Percentiles rank a stretch among this genome's conserved stretches.
phyloP scores from a whole-genome alignment of 2,888 invertebrate species.

The Chalcis sispes region DNA sequence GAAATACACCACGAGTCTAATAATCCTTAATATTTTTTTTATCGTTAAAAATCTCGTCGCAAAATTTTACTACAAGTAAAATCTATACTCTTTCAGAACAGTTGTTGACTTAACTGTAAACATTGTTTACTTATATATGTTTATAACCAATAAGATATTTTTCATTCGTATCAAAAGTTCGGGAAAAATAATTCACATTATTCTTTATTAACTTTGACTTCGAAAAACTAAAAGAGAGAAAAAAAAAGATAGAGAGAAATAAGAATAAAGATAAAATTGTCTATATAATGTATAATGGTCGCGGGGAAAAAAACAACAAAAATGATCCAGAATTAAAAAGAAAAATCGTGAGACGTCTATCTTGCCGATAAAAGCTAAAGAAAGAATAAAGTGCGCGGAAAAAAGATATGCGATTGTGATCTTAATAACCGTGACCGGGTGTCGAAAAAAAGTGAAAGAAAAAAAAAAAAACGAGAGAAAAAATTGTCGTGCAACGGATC shows the following conservation, averaged over 20 bases:
- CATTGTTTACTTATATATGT: background rate
- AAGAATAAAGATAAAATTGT: slow-evolving; percentile 17
- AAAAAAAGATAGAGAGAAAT: too few relatives aligned
- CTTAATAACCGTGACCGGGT: background rate
- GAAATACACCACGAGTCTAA: too few relatives aligned
- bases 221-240: background rate
- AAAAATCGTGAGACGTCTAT: slow-evolving; percentile 6
- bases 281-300: background rate
- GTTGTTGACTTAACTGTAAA: slow-evolving; percentile 30
- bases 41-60: slow-evolving; percentile 27
- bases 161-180: background rate
- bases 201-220: background rate
- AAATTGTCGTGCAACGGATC: background rate
- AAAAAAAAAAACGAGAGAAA: too few relatives aligned
- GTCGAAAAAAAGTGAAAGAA: slow-evolving; percentile 5
- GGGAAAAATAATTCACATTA: slow-evolving; percentile 20
- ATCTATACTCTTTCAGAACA: too few relatives aligned
- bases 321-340: background rate
- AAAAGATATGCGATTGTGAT: slow-evolving; percentile 1
- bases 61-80: too few relatives aligned
- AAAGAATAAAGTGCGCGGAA: background rate
- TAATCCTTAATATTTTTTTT: background rate
- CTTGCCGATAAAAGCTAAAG: background rate
- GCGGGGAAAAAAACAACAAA: background rate
- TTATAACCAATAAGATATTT: background rate